Conservation (phyloP, 35 echinoderm and acorn worm genomes). For the Stichopus chloronotus region DNA sequence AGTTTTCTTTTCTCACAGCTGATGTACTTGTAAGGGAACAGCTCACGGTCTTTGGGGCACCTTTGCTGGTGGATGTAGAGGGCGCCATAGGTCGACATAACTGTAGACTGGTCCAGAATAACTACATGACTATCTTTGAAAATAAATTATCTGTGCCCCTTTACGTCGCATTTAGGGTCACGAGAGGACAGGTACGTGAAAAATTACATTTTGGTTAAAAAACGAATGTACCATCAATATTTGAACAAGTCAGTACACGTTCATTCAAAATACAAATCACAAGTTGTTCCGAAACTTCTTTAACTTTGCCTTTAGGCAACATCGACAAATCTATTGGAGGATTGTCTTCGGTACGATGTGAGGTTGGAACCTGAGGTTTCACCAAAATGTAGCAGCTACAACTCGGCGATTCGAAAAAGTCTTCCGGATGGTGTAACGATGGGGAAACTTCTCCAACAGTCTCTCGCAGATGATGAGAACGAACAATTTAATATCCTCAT, state of each 20-base stretch:
- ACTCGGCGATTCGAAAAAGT: neutral
- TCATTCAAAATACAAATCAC: no score
- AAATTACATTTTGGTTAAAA: neutral
- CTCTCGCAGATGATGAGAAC: neutral
- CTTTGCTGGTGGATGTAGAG: neutral
- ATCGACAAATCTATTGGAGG: neutral
- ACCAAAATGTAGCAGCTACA: slow-evolving; percentile 39
- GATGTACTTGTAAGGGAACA: neutral
- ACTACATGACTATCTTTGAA: slow-evolving; percentile 49
- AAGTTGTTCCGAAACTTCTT: neutral
- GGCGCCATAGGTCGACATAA: slow-evolving; percentile 28
- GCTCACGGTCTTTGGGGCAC: neutral
- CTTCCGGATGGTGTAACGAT: slow-evolving; percentile 41
- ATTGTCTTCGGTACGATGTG: slow-evolving; percentile 23
- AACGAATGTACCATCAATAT: neutral
- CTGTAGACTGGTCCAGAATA: slow-evolving; percentile 40
- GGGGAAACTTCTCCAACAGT: neutral
- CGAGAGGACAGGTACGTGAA: neutral
- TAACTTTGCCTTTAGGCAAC: neutral
- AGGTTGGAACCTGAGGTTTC: slow-evolving; percentile 12
- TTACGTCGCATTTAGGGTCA: slow-evolving; percentile 22
- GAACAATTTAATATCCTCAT: slow-evolving; percentile 54
- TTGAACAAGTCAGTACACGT: neutral
- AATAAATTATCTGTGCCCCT: slow-evolving; percentile 28
- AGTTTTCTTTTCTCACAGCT: neutral